A percentile compares a stretch with the other conserved stretches of the same genome.
These are phyloP conservation scores for Smittia sp. DNA, from an alignment of 2,888 invertebrate species.

Conservation along the genomic window DNA sequence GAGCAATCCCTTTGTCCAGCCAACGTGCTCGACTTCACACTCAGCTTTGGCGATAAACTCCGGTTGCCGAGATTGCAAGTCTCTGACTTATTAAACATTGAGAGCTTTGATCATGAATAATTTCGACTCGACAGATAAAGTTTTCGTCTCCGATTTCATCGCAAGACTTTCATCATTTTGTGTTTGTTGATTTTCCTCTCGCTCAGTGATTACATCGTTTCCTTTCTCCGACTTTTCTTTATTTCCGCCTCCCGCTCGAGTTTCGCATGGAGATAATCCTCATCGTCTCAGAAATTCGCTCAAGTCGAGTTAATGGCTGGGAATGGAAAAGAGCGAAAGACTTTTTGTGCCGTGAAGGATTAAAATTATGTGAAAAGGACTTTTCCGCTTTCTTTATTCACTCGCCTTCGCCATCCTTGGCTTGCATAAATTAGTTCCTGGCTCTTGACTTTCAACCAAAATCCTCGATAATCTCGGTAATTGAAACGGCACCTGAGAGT, in stretches of 20 bases:
- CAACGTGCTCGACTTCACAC: too few species aligned
- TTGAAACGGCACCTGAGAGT: constrained; percentile 3
- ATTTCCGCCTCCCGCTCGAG: neutral
- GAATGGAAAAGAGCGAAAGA: neutral
- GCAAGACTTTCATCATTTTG: too few species aligned
- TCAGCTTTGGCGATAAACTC: too few species aligned
- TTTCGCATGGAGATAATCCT: constrained; percentile 2
- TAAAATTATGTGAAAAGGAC: constrained; percentile 12
- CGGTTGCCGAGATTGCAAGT: too few species aligned
- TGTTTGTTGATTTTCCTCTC: neutral
- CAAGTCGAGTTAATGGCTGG: neutral
- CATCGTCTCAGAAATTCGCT: neutral
- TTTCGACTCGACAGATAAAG: too few species aligned
- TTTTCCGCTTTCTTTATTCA: neutral
- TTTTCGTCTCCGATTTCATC: too few species aligned
- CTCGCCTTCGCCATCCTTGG: neutral
- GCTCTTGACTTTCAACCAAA: neutral
- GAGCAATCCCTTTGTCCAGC: too few species aligned
- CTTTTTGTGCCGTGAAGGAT: neutral
- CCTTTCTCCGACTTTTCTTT: neutral
- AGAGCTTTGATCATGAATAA: too few species aligned
- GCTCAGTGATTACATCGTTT: neutral
- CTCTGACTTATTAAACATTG: too few species aligned
- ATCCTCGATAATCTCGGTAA: neutral
- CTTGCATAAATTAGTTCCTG: neutral